These are phyloP conservation scores for Macrophya alboannulata DNA, from an alignment of 2,888 invertebrate species.

Conservation along the genomic window DNA sequence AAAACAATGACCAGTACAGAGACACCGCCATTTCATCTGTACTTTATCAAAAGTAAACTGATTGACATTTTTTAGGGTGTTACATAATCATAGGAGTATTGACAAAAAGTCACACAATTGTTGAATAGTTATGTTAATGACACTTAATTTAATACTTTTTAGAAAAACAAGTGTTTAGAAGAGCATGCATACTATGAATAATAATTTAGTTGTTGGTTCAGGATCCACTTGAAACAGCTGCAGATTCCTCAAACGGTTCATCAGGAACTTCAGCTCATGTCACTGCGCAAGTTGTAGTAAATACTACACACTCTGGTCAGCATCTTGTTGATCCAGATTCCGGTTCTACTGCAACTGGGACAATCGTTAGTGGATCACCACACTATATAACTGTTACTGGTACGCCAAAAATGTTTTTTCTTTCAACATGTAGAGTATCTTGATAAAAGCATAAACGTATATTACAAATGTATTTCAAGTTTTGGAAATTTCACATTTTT, in stretches of 20 bases:
- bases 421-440: neutral
- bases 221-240: constrained; percentile 81
- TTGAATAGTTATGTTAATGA: neutral
- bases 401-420: constrained; percentile 75
- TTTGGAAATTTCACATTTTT: neutral
- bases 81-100: neutral
- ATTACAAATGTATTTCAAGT: neutral
- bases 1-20: too few relatives aligned
- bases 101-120: neutral
- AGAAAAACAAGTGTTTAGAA: constrained; percentile 58
- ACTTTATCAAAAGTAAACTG: neutral
- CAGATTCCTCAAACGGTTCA: constrained; percentile 84
- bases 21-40: neutral
- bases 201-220: constrained; percentile 77
- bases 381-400: constrained; percentile 89
- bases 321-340: constrained; percentile 81
- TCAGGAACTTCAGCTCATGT: constrained; percentile 80
- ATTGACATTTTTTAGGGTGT: neutral
- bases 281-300: constrained; percentile 80
- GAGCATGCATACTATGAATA: constrained; percentile 69
- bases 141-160: neutral
- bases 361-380: constrained; percentile 80
- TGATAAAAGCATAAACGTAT: constrained; percentile 1
- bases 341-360: constrained; percentile 80
- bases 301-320: constrained; percentile 79